Conservation (phyloP, 1,140 invertebrate genomes). For the Cydia splendana region DNA sequence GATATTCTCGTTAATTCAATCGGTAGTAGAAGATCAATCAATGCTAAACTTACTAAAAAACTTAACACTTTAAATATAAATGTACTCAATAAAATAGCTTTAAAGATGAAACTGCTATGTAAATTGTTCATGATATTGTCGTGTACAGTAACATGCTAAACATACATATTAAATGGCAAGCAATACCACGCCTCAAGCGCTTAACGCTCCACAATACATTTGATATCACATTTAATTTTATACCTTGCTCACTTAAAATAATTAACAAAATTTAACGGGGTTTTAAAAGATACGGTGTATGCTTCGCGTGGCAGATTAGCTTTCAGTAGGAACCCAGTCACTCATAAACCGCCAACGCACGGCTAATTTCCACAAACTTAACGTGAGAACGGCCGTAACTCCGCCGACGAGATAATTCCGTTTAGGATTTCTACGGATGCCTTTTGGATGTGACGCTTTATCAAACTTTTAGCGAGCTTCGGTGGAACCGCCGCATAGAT, state of each 20-base stretch:
- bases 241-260: neutral
- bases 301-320: neutral
- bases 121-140: neutral
- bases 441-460: neutral
- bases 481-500: neutral
- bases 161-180: neutral
- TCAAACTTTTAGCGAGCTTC: neutral
- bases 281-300: neutral
- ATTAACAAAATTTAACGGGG: neutral
- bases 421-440: neutral
- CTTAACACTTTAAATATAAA: neutral
- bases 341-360: constrained; percentile 13
- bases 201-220: neutral
- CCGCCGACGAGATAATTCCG: neutral
- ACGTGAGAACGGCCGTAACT: neutral
- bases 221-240: neutral
- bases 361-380: neutral
- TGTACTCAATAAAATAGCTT: neutral
- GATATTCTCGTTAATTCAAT: too few relatives aligned
- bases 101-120: neutral
- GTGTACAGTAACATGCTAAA: neutral
- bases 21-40: too few relatives aligned
- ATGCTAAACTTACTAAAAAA: too few relatives aligned
- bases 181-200: neutral
- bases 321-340: neutral